Conservation (phyloP, 2,888 invertebrate species). For the Drosophila robusta region DNA sequence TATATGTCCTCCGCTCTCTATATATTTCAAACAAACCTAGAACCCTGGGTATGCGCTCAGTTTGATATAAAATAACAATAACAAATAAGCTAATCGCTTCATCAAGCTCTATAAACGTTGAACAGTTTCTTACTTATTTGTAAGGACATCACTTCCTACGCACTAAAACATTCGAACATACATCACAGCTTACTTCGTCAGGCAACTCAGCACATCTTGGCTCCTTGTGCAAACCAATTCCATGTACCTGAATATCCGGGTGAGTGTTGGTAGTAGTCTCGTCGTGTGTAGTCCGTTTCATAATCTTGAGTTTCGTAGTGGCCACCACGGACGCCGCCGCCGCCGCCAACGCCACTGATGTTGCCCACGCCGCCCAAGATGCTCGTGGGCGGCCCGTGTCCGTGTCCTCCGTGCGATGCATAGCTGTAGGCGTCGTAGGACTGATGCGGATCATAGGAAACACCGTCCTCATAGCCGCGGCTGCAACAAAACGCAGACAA, state of each 20-base stretch:
- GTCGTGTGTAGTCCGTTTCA: slow-evolving; percentile 83
- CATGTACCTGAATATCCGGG: slow-evolving; percentile 82
- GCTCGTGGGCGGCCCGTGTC: slow-evolving; percentile 71
- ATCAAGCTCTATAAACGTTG: no score
- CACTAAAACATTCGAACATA: no score
- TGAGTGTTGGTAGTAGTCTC: slow-evolving; percentile 85
- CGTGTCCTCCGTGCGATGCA: slow-evolving; percentile 63
- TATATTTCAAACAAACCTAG: no score
- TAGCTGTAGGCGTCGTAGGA: slow-evolving; percentile 83
- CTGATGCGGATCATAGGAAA: slow-evolving; percentile 82
- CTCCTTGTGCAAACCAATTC: not conserved
- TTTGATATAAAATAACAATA: no score
- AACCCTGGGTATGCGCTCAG: no score
- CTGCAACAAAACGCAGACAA: slow-evolving; percentile 42
- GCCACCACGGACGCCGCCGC: slow-evolving; percentile 52
- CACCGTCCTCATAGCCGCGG: slow-evolving; percentile 83
- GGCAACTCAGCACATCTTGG: no score
- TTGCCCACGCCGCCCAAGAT: slow-evolving; percentile 67
- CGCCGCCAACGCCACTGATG: slow-evolving; percentile 53
- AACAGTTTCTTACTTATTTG: no score
- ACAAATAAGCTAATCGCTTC: no score
- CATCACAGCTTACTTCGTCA: no score
- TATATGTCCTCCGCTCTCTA: no score
- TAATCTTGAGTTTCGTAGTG: slow-evolving; percentile 84
- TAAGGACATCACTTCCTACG: no score